Percentiles rank a stretch among this genome's conserved stretches.
Evolutionary conservation across 2,888 invertebrate genomes (phyloP).

Genomic region (Parascotia fuliginaria): DNA sequence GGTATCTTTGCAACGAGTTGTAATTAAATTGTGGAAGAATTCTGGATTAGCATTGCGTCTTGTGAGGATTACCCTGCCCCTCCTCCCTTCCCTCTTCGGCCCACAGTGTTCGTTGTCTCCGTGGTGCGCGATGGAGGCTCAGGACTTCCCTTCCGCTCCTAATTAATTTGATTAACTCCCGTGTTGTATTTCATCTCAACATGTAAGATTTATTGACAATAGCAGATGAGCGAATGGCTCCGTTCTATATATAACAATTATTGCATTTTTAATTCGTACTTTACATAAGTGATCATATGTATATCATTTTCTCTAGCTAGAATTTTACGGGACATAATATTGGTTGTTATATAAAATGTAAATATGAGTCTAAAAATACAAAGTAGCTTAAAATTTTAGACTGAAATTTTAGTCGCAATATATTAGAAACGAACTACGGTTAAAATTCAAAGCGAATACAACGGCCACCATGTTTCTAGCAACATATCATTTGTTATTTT

Average conservation of each 20-base stretch:
- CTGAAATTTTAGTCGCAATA: constrained; percentile 11
- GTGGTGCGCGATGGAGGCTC: neutral
- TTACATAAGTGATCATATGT: too few relatives aligned
- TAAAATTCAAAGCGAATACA: constrained; percentile 29
- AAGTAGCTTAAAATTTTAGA: constrained; percentile 11
- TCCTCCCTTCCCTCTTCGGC: too few relatives aligned
- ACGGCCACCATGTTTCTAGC: constrained; percentile 36
- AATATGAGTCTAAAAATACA: neutral
- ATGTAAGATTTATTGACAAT: constrained; percentile 18
- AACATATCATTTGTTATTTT: constrained; percentile 51
- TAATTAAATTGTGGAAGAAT: constrained; percentile 42
- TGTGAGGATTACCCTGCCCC: constrained; percentile 24
- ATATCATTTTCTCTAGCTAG: too few relatives aligned
- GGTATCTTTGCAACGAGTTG: constrained; percentile 21
- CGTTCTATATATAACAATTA: constrained; percentile 8
- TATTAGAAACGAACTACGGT: constrained; percentile 11
- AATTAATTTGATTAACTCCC: constrained; percentile 38
- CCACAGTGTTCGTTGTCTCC: constrained; percentile 12
- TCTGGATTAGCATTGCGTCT: constrained; percentile 34
- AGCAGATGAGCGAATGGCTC: neutral
- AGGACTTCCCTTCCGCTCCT: constrained; percentile 24
- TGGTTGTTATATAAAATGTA: constrained; percentile 2
- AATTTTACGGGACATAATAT: too few relatives aligned
- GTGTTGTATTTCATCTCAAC: constrained; percentile 31
- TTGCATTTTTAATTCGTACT: constrained; percentile 1